A percentile compares a stretch with the other conserved stretches of the same genome.
phyloP scores from a whole-genome alignment of 2,797 vertebrate genomes.

The Acrossocheilus wenchowensis region DNA sequence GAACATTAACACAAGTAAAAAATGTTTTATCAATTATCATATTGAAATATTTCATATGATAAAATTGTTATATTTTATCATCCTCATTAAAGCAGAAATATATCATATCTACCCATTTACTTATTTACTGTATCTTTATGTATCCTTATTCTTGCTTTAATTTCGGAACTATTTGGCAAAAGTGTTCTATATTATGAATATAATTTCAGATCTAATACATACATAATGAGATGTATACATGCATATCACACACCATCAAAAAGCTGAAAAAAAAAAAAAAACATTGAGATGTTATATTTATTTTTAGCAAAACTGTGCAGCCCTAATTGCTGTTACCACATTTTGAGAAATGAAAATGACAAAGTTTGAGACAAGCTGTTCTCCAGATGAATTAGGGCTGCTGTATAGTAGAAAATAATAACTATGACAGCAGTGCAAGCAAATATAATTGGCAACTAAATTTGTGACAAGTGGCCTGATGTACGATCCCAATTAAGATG shows the following conservation, averaged over 20 bases:
- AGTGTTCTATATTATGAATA: not conserved
- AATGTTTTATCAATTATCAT: no score
- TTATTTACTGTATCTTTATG: not conserved
- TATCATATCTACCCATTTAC: not conserved
- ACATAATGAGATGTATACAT: not conserved
- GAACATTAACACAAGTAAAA: no score
- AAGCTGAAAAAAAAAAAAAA: no score
- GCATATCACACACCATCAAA: not conserved
- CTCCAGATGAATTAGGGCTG: constrained; percentile 1
- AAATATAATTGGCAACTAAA: not conserved
- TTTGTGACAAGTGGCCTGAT: not conserved
- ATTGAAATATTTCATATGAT: no score
- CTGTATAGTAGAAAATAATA: not conserved
- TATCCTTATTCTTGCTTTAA: not conserved
- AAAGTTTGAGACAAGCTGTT: not conserved
- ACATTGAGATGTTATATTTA: no score
- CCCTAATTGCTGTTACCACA: not conserved
- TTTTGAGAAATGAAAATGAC: not conserved
- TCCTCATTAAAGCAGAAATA: no score
- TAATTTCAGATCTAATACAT: not conserved
- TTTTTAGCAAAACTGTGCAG: not conserved
- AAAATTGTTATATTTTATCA: no score
- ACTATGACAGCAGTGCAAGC: not conserved
- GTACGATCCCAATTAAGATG: not conserved
- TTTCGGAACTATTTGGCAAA: no score